A percentile compares a stretch with the other conserved stretches of the same genome.
Conservation (phyloP, 2,797 vertebrate species). For the Aplochiton taeniatus region DNA sequence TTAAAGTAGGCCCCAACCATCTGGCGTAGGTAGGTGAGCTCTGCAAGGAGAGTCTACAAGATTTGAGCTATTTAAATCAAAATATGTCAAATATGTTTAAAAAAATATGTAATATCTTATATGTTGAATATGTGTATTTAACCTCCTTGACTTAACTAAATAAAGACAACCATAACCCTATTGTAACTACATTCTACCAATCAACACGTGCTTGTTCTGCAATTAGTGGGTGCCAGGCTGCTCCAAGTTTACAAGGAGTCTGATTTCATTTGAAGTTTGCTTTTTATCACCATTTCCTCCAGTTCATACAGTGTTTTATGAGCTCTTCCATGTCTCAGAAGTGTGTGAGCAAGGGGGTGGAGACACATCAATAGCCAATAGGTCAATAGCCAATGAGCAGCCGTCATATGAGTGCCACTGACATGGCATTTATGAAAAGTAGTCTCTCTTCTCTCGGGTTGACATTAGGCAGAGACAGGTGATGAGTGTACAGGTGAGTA, state of each 20-base stretch:
- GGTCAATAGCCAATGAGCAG: constrained; percentile 50
- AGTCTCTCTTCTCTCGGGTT: constrained; percentile 16
- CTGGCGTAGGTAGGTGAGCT: too few species aligned
- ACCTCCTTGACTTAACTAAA: not conserved
- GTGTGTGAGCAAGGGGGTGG: constrained; percentile 33
- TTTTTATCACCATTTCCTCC: constrained; percentile 30
- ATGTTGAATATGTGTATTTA: not conserved
- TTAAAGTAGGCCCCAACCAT: not conserved
- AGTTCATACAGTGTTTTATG: constrained; percentile 35
- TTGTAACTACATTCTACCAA: not conserved
- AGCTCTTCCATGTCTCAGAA: constrained; percentile 43
- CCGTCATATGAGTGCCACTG: not conserved
- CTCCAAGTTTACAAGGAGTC: constrained; percentile 48
- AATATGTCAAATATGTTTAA: too few species aligned
- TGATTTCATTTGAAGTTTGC: constrained; percentile 57
- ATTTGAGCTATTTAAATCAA: too few species aligned
- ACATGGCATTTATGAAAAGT: constrained; percentile 54
- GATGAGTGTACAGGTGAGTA: constrained; percentile 56
- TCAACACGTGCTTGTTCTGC: constrained; percentile 3
- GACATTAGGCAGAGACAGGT: constrained; percentile 29
- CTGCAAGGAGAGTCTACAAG: too few species aligned
- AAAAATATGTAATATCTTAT: not conserved
- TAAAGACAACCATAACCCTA: not conserved
- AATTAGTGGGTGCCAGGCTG: constrained; percentile 27
- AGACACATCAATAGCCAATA: constrained; percentile 15